Conservation (phyloP, 1,140 invertebrate genomes). For the Eurosta solidaginis region DNA sequence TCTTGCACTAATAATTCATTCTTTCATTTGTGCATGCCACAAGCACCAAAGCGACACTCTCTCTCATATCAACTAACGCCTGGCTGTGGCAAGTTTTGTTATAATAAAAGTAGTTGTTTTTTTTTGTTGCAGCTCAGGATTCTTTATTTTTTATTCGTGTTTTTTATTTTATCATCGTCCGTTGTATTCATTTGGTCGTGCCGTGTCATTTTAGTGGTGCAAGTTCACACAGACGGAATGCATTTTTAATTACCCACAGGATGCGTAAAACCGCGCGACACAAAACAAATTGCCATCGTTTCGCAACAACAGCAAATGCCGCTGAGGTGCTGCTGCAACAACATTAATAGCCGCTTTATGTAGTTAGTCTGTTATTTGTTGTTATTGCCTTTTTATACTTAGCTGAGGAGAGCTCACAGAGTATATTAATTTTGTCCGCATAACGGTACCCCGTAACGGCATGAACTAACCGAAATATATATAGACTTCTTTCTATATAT, state of each 20-base stretch:
- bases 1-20: background rate
- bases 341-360: constrained; percentile 5
- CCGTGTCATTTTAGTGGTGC: constrained; percentile 4
- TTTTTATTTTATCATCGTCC: background rate
- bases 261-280: constrained; percentile 35
- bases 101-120: constrained; percentile 7
- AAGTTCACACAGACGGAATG: constrained; percentile 32
- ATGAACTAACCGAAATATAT: too few species aligned
- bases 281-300: constrained; percentile 37
- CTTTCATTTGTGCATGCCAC: background rate
- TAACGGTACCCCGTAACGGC: too few species aligned
- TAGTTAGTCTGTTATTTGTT: constrained; percentile 1
- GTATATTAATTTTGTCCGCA: too few species aligned
- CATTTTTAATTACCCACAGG: constrained; percentile 38
- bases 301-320: constrained; percentile 10
- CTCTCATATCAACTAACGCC: background rate
- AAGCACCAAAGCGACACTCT: background rate
- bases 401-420: too few species aligned
- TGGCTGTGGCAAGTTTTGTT: background rate
- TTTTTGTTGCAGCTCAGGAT: constrained; percentile 28
- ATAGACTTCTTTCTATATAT: too few species aligned
- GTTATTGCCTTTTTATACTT: constrained; percentile 30
- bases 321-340: background rate
- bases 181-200: background rate
- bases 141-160: background rate